Conservation (phyloP, 2,888 invertebrate species). For the Pyrgus malvae region DNA sequence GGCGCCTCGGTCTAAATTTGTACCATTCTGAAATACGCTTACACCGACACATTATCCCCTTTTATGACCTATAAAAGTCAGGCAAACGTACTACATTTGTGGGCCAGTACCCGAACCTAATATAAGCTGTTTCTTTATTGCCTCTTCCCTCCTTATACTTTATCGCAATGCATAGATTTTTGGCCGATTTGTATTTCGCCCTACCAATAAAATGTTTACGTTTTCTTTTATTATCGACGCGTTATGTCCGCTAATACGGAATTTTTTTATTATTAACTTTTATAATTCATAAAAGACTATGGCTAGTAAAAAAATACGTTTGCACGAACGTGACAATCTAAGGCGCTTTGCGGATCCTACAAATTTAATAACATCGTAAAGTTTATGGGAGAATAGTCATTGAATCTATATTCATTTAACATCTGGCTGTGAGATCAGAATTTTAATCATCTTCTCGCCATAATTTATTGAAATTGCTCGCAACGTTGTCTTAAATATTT, state of each 20-base stretch:
- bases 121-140: slow-evolving; percentile 71
- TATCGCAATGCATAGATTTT: slow-evolving; percentile 72
- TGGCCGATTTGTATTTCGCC: slow-evolving; percentile 67
- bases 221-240: slow-evolving; percentile 61
- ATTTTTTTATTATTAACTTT: too few species aligned
- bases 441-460: slow-evolving; percentile 10
- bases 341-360: slow-evolving; percentile 22
- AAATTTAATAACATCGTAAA: slow-evolving; percentile 27
- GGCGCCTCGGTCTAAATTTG: slow-evolving; percentile 75
- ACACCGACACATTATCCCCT: slow-evolving; percentile 77
- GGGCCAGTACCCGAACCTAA: slow-evolving; percentile 73
- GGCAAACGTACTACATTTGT: slow-evolving; percentile 75
- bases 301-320: slow-evolving; percentile 36
- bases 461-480: slow-evolving; percentile 20
- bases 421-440: slow-evolving; percentile 18
- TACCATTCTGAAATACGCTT: slow-evolving; percentile 78
- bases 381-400: slow-evolving; percentile 23
- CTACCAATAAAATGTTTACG: slow-evolving; percentile 68
- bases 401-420: slow-evolving; percentile 23
- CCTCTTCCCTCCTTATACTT: slow-evolving; percentile 64
- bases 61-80: slow-evolving; percentile 81
- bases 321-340: slow-evolving; percentile 38
- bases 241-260: slow-evolving; percentile 66
- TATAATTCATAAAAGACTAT: slow-evolving; percentile 65
- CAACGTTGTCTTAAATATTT: slow-evolving; percentile 4